phyloP scores from a whole-genome alignment of 2,113 vertebrate genomes.

The Macquaria ambigua region DNA sequence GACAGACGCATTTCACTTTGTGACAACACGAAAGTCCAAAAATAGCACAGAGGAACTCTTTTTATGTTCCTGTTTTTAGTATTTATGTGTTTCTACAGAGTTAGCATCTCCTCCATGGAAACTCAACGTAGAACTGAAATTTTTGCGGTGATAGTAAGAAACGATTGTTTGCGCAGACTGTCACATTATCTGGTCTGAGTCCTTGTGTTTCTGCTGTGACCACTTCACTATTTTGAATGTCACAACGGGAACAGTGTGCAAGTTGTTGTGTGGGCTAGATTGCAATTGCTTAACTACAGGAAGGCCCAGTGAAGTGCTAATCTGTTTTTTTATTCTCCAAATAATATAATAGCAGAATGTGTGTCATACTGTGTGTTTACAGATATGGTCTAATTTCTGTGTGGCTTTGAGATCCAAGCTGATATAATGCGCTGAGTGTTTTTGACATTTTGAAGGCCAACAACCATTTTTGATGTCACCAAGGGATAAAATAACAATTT shows the following conservation, averaged over 20 bases:
- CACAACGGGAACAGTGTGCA: neutral
- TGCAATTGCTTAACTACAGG: neutral
- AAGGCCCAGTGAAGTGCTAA: neutral
- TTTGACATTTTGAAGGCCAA: neutral
- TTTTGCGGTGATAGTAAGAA: neutral
- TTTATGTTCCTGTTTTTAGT: constrained; percentile 29
- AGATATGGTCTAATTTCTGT: neutral
- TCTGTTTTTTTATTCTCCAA: neutral
- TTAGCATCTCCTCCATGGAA: constrained; percentile 28
- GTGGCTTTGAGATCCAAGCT: neutral
- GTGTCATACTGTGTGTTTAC: neutral
- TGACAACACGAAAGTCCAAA: constrained; percentile 12
- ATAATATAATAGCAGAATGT: neutral
- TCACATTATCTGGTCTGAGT: constrained; percentile 26
- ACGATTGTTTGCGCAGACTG: neutral
- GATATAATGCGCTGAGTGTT: neutral
- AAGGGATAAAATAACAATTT: neutral
- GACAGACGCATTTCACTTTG: constrained; percentile 6
- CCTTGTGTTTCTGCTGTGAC: constrained; percentile 16
- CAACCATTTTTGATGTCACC: neutral
- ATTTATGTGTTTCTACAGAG: neutral
- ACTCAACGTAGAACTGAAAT: constrained; percentile 60
- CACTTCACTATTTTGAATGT: constrained; percentile 57
- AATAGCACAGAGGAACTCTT: constrained; percentile 29
- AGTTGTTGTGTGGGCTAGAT: neutral